Percentiles rank a stretch among this genome's conserved stretches.
Evolutionary conservation across 2,113 vertebrate genomes (phyloP).

Genomic region (Scatophagus argus): DNA sequence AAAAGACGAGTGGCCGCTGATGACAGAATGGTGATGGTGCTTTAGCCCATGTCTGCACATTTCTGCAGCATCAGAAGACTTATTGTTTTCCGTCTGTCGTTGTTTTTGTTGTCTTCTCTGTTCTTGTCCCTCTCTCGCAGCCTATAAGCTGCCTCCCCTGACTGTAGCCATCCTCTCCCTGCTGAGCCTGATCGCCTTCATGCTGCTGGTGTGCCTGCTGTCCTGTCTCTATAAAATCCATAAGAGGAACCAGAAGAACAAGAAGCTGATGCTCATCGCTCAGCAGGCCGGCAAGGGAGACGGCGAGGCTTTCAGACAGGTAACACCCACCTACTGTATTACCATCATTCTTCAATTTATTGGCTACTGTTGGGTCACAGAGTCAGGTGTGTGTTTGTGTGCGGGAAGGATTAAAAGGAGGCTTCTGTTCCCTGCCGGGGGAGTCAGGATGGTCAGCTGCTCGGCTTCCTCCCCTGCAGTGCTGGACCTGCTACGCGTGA

Average conservation of each 20-base stretch:
- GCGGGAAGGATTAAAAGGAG: neutral
- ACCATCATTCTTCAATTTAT: neutral
- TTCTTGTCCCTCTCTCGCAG: slow-evolving; percentile 40
- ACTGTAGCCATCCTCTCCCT: slow-evolving; percentile 78
- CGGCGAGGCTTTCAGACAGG: slow-evolving; percentile 84
- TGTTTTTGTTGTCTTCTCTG: neutral
- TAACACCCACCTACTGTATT: slow-evolving; percentile 43
- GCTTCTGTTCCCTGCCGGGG: slow-evolving; percentile 35
- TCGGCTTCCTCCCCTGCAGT: slow-evolving; percentile 2
- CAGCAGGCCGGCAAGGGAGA: slow-evolving; percentile 80
- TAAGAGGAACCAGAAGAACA: slow-evolving; percentile 78
- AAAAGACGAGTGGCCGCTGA: neutral
- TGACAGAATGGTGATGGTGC: no score
- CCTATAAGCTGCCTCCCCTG: slow-evolving; percentile 76
- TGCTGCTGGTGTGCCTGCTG: slow-evolving; percentile 82
- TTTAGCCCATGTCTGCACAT: no score
- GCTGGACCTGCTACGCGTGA: neutral
- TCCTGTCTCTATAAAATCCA: slow-evolving; percentile 82
- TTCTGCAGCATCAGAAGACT: neutral
- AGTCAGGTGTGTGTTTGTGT: slow-evolving; percentile 2
- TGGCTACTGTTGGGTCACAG: neutral
- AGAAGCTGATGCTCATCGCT: slow-evolving; percentile 77
- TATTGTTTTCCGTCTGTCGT: slow-evolving; percentile 1
- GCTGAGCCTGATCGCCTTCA: slow-evolving; percentile 77
- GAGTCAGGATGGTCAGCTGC: slow-evolving; percentile 45